phyloP scores from a whole-genome alignment of 2,797 vertebrate genomes.

The Echiichthys vipera region DNA sequence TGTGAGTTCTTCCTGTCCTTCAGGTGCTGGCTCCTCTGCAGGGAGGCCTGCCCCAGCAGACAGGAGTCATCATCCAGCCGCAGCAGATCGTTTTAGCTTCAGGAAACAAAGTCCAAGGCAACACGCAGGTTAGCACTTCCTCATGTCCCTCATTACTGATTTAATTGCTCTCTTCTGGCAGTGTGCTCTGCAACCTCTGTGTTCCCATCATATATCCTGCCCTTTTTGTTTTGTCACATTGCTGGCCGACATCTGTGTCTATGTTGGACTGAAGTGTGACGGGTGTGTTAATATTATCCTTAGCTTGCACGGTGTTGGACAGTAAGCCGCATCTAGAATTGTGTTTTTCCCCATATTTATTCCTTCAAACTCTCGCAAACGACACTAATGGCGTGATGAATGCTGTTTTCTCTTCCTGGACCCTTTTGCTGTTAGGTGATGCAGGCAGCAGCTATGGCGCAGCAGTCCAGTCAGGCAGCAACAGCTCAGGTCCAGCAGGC shows the following conservation, averaged over 20 bases:
- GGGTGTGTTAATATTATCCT: background rate
- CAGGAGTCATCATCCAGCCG: slow-evolving; percentile 98
- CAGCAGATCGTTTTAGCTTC: slow-evolving; percentile 95
- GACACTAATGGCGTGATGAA: background rate
- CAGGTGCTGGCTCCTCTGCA: slow-evolving; percentile 95
- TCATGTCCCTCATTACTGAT: rapidly evolving
- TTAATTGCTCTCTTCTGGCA: background rate
- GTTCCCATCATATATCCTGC: background rate
- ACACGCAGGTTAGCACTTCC: slow-evolving; percentile 86
- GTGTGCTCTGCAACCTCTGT: background rate
- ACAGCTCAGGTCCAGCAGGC: slow-evolving; percentile 82
- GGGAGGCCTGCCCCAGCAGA: slow-evolving; percentile 93
- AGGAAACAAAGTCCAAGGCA: slow-evolving; percentile 91
- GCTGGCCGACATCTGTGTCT: background rate
- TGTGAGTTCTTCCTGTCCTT: background rate
- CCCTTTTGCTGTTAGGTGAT: slow-evolving; percentile 78
- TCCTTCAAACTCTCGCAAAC: background rate
- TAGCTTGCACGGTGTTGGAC: background rate
- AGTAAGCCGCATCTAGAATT: background rate
- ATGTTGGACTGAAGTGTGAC: background rate
- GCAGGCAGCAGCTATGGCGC: slow-evolving; percentile 89
- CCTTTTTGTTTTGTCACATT: background rate
- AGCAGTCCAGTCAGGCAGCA: slow-evolving; percentile 87
- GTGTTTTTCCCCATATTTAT: background rate
- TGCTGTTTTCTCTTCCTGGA: background rate